phyloP scores from a whole-genome alignment of 1,140 invertebrate species.

The Gryllus bimaculatus region DNA sequence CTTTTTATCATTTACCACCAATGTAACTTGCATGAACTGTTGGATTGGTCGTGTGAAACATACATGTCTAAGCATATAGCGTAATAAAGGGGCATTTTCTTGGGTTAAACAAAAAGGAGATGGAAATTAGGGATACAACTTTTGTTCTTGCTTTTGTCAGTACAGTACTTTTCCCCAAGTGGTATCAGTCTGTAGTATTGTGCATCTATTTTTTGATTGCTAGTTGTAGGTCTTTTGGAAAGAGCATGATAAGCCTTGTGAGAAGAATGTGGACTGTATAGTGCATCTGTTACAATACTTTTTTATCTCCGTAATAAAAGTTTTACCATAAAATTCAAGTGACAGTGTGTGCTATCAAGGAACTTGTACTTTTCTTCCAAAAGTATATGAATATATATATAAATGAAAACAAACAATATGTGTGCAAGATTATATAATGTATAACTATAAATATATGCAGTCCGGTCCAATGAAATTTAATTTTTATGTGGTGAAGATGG shows the following conservation, averaged over 20 bases:
- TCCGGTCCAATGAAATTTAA: constrained; percentile 17
- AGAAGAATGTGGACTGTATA: not conserved
- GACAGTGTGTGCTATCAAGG: not conserved
- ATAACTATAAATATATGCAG: constrained; percentile 8
- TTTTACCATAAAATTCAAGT: not conserved
- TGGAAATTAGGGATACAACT: not conserved
- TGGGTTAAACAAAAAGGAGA: not conserved
- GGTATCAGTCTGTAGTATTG: not conserved
- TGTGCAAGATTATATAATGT: constrained; percentile 4
- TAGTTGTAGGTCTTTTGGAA: not conserved
- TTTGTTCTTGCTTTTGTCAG: not conserved
- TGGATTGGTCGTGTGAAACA: not conserved
- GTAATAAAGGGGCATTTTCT: not conserved
- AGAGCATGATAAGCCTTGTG: not conserved
- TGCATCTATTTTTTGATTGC: not conserved
- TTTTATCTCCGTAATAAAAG: not conserved
- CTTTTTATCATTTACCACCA: not conserved
- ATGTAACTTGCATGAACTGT: not conserved
- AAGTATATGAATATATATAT: not conserved
- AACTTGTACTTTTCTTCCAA: constrained; percentile 1
- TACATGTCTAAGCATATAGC: not conserved
- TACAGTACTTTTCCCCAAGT: not conserved
- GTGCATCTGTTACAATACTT: not conserved
- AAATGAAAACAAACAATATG: not conserved
- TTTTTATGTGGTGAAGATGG: constrained; percentile 11